phyloP scores from a whole-genome alignment of 2,113 vertebrate species.

The Antigone vipio region DNA sequence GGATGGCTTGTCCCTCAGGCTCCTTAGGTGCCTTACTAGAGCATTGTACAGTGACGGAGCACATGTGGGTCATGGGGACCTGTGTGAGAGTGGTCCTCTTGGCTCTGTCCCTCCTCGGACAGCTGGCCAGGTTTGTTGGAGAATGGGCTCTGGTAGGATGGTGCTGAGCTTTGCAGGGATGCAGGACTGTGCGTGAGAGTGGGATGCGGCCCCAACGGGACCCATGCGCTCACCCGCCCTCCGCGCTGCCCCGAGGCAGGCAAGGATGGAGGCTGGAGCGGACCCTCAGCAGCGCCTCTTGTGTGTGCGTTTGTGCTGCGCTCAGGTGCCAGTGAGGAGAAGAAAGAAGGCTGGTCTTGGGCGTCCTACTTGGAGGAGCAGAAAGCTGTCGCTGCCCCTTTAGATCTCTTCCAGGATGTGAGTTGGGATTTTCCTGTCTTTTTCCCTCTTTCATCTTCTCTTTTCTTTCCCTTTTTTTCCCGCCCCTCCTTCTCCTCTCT shows the following conservation, averaged over 20 bases:
- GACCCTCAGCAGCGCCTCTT: conserved; percentile 39
- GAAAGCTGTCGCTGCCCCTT: conserved; percentile 88
- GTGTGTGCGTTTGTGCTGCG: conserved; percentile 61
- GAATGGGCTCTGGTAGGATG: not conserved
- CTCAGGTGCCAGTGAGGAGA: conserved; percentile 78
- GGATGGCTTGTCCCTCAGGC: not conserved
- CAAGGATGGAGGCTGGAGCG: not conserved
- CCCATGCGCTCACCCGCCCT: not conserved
- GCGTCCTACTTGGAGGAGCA: conserved; percentile 88
- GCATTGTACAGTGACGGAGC: not conserved
- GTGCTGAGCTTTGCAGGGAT: not conserved
- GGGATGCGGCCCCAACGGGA: not conserved
- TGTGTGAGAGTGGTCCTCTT: not conserved
- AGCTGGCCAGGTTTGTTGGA: not conserved
- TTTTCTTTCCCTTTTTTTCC: conserved; percentile 18
- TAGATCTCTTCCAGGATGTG: conserved; percentile 94
- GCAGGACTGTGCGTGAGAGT: not conserved
- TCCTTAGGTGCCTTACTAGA: not conserved
- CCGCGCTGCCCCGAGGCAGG: not conserved
- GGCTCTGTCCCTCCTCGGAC: not conserved
- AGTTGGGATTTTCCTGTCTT: conserved; percentile 65
- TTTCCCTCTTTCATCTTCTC: conserved; percentile 42
- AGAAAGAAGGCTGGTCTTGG: conserved; percentile 93
- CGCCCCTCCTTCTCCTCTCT: not conserved
- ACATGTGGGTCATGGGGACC: not conserved